A percentile compares a stretch with the other conserved stretches of the same genome.
These are phyloP conservation scores for Gallinago undulata DNA, from an alignment of 2,113 vertebrate species.

Conservation along the genomic window DNA sequence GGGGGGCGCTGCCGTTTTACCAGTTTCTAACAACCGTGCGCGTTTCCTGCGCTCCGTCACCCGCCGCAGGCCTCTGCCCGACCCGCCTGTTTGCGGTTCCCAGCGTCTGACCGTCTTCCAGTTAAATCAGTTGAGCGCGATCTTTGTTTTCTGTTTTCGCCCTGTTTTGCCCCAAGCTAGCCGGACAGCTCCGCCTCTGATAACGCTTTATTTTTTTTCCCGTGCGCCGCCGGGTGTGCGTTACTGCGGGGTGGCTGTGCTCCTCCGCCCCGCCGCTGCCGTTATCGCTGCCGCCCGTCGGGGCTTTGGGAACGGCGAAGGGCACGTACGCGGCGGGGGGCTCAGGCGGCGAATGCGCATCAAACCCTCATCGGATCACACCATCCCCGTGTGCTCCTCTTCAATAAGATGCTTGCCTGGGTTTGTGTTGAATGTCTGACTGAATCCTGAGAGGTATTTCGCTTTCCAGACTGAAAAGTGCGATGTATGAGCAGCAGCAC, in stretches of 20 bases:
- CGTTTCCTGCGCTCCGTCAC: accelerated
- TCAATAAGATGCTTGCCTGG: neutral
- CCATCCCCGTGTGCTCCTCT: accelerated
- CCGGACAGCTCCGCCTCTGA: neutral
- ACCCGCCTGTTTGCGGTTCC: neutral
- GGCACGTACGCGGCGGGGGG: neutral
- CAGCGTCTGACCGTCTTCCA: accelerated
- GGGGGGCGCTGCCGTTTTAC: neutral
- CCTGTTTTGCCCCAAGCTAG: neutral
- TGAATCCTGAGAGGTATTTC: neutral
- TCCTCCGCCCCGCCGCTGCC: neutral
- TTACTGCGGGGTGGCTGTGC: accelerated
- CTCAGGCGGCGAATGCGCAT: accelerated
- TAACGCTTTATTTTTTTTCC: neutral
- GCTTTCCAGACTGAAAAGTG: accelerated
- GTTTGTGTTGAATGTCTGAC: accelerated
- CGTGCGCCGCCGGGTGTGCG: neutral
- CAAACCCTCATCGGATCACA: accelerated
- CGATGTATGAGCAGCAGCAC: accelerated
- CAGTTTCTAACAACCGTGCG: accelerated
- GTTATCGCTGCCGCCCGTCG: neutral
- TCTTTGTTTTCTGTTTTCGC: neutral
- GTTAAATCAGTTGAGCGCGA: accelerated
- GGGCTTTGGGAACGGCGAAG: accelerated
- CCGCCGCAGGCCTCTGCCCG: accelerated